A percentile compares a stretch with the other conserved stretches of the same genome.
Conservation (phyloP, 2,888 invertebrate genomes). For the Neuroscelio doddi region DNA sequence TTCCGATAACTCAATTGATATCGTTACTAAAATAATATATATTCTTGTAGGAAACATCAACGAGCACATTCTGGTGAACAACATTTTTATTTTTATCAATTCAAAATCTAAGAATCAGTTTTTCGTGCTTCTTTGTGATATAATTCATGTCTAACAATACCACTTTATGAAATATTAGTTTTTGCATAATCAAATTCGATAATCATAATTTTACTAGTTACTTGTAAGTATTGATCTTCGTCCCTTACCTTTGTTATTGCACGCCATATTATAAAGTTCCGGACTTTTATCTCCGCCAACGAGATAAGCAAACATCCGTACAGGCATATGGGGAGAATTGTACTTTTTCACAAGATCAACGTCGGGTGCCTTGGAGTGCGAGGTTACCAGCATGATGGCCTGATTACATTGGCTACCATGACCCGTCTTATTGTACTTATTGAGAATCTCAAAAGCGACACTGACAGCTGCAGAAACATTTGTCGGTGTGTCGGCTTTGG, state of each 20-base stretch:
- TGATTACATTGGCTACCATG: slow-evolving; percentile 97
- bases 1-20: no score
- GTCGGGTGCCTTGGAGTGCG: slow-evolving; percentile 86
- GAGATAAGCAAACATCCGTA: slow-evolving; percentile 96
- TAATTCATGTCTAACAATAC: no score
- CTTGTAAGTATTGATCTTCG: no score
- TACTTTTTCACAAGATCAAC: slow-evolving; percentile 82
- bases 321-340: slow-evolving; percentile 95
- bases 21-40: no score
- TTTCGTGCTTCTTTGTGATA: no score
- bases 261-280: slow-evolving; percentile 95
- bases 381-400: slow-evolving; percentile 97
- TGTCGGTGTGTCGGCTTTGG: slow-evolving; percentile 81
- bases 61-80: no score
- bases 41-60: no score
- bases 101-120: no score
- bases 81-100: no score
- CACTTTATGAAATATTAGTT: no score
- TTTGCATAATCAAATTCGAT: no score
- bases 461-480: slow-evolving; percentile 95
- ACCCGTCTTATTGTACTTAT: slow-evolving; percentile 88
- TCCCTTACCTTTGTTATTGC: slow-evolving; percentile 92
- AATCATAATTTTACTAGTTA: no score
- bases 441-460: slow-evolving; percentile 92
- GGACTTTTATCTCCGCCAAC: slow-evolving; percentile 93